Evolutionary conservation across 2,888 invertebrate genomes (phyloP), one percentile per base, ranked within the genome.

Genomic region (Callyntrura guangdongensis): DNA sequence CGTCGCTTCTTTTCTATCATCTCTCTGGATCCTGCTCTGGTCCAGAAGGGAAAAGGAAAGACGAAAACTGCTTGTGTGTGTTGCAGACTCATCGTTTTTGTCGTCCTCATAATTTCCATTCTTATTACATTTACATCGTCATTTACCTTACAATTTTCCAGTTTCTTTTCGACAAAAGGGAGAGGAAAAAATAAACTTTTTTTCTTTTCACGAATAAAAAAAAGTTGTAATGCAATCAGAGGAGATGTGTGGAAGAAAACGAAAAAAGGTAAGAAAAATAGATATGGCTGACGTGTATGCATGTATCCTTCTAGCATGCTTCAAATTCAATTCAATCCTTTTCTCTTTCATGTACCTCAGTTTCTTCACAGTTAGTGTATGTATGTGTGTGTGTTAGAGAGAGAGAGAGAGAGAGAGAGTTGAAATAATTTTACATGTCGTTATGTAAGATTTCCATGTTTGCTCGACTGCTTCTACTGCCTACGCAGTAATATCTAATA

Each of bases 91-190:
- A 77, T 49, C 56, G 27, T 81, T n/a, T n/a, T 81, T 81, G 56
- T 81, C 59, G 27, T 20, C 17, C 74, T 53, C 74, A 74, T 74
- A 74, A 74, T 81, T 81, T 59, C 59, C 59, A 56, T 59, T 56
- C n/a, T 81, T n/a, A n/a, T n/a, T n/a, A n/a, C n/a, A n/a, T n/a
- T n/a, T 81, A 81, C 79, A 81, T 81, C 12, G 22, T 11, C 79
- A 59, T 59, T 81, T 81, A 81, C 79, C 79, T 81, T 17, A 81
- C 79, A 56, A 81, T 59, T n/a, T n/a, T 81, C 79, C 79, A 59
- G 49, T 36, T 59, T 59, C n/a, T 81, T 59, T 74, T 59, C 59
- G 59, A 81, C 56, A 81, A 59, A 81, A 59, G 27, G n/a, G 22
- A 74, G 25, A 14, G 36, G 36, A 59, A 49, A 81, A 59, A 59